These are phyloP conservation scores for Elachura formosa DNA, from an alignment of 2,113 vertebrate genomes.

Conservation along the genomic window DNA sequence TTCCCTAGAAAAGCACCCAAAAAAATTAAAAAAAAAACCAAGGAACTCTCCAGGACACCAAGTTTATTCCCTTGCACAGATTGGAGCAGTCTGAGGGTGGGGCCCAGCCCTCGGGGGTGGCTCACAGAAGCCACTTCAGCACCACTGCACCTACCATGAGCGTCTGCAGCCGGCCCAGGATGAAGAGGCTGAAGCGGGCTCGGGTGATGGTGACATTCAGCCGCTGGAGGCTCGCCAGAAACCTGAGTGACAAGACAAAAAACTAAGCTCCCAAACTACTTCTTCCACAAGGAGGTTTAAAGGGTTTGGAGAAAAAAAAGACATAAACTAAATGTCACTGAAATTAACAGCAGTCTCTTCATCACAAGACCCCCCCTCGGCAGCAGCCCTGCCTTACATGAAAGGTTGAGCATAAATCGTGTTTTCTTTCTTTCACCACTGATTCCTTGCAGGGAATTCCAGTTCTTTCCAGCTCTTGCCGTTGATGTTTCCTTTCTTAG, in stretches of 20 bases:
- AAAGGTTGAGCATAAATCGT: not conserved
- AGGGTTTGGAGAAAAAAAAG: not conserved
- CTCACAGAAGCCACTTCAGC: not conserved
- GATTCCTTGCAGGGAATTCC: not conserved
- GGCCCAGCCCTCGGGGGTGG: not conserved
- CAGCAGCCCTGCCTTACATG: not conserved
- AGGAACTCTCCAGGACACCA: fast-evolving
- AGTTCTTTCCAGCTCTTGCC: not conserved
- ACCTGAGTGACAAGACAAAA: conserved; percentile 61
- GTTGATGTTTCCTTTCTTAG: not conserved
- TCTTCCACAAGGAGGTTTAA: not conserved
- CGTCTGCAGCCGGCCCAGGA: conserved; percentile 80
- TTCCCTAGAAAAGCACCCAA: not conserved
- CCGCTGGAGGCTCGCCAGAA: conserved; percentile 80
- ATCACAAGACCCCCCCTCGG: not conserved
- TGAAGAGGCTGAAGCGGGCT: conserved; percentile 83
- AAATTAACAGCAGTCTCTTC: not conserved
- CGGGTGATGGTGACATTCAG: conserved; percentile 86
- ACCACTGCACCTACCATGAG: conserved; percentile 72
- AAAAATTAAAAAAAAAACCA: not conserved
- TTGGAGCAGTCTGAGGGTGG: fast-evolving
- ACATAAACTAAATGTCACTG: not conserved
- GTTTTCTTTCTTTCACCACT: not conserved
- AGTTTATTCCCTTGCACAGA: not conserved
- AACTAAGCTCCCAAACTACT: not conserved